Conservation (phyloP, 2,888 invertebrate species). For the Apotomis capreana region DNA sequence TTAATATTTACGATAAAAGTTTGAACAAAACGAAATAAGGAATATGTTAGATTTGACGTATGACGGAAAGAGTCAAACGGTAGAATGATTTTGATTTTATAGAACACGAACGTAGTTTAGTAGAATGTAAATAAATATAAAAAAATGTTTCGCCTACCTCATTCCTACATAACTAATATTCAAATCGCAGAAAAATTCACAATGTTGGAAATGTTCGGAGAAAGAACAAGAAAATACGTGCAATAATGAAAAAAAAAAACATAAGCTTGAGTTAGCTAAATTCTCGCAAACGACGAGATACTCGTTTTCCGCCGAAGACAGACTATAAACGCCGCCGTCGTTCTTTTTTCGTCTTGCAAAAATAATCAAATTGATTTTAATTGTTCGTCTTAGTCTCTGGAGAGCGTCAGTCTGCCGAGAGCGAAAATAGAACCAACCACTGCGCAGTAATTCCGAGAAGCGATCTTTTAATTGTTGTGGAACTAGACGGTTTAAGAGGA, state of each 20-base stretch:
- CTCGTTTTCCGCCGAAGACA: neutral
- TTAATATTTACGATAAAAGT: too few relatives aligned
- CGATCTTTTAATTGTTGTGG: conserved; percentile 36
- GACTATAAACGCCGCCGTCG: conserved; percentile 33
- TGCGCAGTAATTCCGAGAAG: conserved; percentile 48
- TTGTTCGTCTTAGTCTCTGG: conserved; percentile 62
- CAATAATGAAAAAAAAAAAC: neutral
- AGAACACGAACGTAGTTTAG: too few relatives aligned
- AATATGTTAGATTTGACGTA: too few relatives aligned
- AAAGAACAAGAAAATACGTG: too few relatives aligned
- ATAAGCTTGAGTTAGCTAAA: neutral
- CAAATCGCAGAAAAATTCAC: too few relatives aligned
- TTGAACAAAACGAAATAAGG: too few relatives aligned
- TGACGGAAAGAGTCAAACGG: too few relatives aligned
- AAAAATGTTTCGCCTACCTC: too few relatives aligned
- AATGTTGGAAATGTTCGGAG: too few relatives aligned
- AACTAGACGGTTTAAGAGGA: conserved; percentile 15
- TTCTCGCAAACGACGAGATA: neutral
- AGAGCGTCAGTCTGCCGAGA: conserved; percentile 58
- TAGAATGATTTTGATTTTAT: too few relatives aligned
- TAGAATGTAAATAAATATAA: too few relatives aligned
- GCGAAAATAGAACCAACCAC: conserved; percentile 58
- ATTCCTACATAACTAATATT: too few relatives aligned
- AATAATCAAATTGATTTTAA: conserved; percentile 70
- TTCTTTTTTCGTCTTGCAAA: conserved; percentile 65